phyloP scores from a whole-genome alignment of 2,113 vertebrate genomes.

The Euleptes europaea region DNA sequence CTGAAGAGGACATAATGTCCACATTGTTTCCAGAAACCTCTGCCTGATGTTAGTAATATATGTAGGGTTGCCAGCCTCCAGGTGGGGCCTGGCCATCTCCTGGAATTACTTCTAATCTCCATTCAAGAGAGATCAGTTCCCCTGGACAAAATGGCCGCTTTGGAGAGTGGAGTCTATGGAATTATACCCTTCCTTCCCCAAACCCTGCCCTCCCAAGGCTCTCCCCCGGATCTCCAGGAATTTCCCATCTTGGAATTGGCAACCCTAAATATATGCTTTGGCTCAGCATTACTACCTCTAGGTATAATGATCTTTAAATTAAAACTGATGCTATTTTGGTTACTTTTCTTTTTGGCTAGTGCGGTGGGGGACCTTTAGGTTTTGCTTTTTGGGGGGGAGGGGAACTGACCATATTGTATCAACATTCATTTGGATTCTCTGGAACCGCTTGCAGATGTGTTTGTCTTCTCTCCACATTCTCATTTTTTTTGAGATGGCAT shows the following conservation, averaged over 20 bases:
- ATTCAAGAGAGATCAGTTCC: too few species aligned
- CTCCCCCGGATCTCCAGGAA: too few species aligned
- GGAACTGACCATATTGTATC: neutral
- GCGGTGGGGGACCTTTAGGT: neutral
- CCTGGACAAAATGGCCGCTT: too few species aligned
- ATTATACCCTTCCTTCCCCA: too few species aligned
- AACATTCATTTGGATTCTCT: neutral
- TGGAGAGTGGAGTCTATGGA: too few species aligned
- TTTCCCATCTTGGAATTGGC: too few species aligned
- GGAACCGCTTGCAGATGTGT: neutral
- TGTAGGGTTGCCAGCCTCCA: too few species aligned
- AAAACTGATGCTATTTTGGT: neutral
- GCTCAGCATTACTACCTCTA: neutral
- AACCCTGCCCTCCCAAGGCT: too few species aligned
- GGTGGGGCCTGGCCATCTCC: too few species aligned
- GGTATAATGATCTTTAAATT: neutral
- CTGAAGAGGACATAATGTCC: neutral
- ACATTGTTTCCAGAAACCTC: neutral
- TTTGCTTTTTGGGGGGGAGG: neutral
- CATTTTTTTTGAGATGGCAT: neutral
- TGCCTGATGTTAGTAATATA: neutral
- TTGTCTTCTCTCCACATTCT: neutral
- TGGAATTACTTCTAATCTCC: too few species aligned
- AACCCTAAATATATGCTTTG: neutral
- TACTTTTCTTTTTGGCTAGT: neutral